Conservation (phyloP, 2,113 vertebrate genomes). For the Siphamia tubifer region DNA sequence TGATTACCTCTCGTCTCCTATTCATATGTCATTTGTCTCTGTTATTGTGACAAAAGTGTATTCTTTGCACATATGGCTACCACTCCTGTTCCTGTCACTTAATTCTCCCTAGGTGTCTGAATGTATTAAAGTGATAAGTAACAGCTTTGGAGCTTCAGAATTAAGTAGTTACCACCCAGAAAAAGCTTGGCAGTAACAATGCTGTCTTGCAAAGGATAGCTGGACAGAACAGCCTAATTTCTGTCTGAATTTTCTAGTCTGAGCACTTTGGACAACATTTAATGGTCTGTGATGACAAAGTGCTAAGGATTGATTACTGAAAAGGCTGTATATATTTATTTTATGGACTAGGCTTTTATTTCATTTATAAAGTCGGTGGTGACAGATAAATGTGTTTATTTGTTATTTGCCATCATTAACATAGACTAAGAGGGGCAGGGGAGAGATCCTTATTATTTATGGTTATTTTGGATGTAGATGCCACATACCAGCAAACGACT, state of each 20-base stretch:
- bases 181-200: neutral
- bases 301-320: slow-evolving; percentile 33
- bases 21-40: slow-evolving; percentile 10
- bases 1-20: neutral
- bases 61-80: neutral
- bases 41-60: neutral
- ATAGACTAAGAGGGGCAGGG: slow-evolving; percentile 36
- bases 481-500: slow-evolving; percentile 38
- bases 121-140: neutral
- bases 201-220: neutral
- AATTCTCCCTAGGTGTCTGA: neutral
- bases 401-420: slow-evolving; percentile 55
- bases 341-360: neutral
- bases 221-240: neutral
- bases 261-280: slow-evolving; percentile 21
- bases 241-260: neutral
- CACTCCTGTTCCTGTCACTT: slow-evolving; percentile 8
- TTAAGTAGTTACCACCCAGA: neutral
- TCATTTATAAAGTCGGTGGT: neutral
- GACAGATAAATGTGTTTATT: slow-evolving; percentile 55
- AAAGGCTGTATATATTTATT: slow-evolving; percentile 29
- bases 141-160: neutral
- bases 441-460: slow-evolving; percentile 53
- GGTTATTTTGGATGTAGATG: slow-evolving; percentile 34
- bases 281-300: slow-evolving; percentile 52